Evolutionary conservation across 1,140 invertebrate genomes (phyloP).

Genomic region (Camponotus floridanus): DNA sequence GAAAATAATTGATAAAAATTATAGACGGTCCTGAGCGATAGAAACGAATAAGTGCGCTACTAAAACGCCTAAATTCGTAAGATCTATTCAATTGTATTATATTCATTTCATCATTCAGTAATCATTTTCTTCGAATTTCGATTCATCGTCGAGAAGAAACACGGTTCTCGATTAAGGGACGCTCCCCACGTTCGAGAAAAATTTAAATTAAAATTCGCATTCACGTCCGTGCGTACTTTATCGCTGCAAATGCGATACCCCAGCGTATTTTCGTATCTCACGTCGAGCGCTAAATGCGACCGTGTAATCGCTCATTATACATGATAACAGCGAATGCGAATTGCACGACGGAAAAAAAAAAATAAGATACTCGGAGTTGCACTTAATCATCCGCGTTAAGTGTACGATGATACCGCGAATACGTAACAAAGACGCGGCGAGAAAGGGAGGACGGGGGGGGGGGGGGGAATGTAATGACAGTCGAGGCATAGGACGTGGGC

Average conservation of each 20-base stretch:
- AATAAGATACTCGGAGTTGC: constrained; percentile 29
- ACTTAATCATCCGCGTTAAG: constrained; percentile 47
- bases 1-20: neutral
- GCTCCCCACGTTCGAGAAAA: too few species aligned
- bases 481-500: constrained; percentile 15
- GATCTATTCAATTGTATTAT: too few species aligned
- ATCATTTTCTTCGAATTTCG: neutral
- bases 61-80: neutral
- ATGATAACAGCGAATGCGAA: constrained; percentile 22
- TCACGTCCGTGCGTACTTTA: neutral
- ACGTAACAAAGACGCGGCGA: too few species aligned
- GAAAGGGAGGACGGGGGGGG: neutral
- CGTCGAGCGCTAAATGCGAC: neutral
- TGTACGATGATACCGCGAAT: neutral
- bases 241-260: neutral
- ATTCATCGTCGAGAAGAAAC: neutral
- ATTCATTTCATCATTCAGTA: neutral
- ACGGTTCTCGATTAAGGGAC: neutral
- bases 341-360: constrained; percentile 34
- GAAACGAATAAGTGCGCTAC: neutral
- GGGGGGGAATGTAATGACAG: constrained; percentile 17
- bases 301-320: constrained; percentile 19
- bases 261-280: neutral
- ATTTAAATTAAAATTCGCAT: neutral
- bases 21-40: neutral